phyloP scores from a whole-genome alignment of 2,113 vertebrate species.

The Mormyrus lacerda region DNA sequence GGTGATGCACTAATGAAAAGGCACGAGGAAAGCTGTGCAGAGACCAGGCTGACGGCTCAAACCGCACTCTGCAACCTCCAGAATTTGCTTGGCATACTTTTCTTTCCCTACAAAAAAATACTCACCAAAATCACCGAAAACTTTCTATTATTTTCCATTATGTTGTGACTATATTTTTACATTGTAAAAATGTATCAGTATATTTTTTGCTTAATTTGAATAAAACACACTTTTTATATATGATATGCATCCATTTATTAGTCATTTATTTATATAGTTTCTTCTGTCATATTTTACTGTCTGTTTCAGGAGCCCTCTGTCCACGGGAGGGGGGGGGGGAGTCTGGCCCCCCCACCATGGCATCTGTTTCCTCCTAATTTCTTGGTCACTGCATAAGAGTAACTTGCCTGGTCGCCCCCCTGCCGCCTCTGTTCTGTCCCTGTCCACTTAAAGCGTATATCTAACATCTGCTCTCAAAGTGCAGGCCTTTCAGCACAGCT shows the following conservation, averaged over 20 bases:
- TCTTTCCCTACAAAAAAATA: background rate
- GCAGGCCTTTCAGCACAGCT: background rate
- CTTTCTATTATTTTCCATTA: background rate
- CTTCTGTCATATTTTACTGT: background rate
- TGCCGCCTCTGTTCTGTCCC: background rate
- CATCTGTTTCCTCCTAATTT: conserved; percentile 1
- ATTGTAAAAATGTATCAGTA: background rate
- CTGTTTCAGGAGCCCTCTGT: background rate
- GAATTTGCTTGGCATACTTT: background rate
- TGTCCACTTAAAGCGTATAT: conserved; percentile 4
- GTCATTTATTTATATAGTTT: background rate
- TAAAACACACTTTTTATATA: background rate
- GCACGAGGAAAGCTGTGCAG: background rate
- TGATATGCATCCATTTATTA: background rate
- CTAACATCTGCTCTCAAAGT: conserved; percentile 14
- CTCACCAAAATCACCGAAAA: background rate
- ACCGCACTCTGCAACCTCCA: background rate
- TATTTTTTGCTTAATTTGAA: background rate
- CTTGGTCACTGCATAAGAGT: background rate
- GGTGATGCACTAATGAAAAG: background rate
- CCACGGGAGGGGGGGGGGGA: background rate
- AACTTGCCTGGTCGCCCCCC: background rate
- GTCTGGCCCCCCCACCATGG: background rate
- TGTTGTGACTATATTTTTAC: background rate
- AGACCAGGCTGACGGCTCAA: background rate